phyloP scores from a whole-genome alignment of 2,797 vertebrate genomes.

The Acrocephalus scirpaceus region DNA sequence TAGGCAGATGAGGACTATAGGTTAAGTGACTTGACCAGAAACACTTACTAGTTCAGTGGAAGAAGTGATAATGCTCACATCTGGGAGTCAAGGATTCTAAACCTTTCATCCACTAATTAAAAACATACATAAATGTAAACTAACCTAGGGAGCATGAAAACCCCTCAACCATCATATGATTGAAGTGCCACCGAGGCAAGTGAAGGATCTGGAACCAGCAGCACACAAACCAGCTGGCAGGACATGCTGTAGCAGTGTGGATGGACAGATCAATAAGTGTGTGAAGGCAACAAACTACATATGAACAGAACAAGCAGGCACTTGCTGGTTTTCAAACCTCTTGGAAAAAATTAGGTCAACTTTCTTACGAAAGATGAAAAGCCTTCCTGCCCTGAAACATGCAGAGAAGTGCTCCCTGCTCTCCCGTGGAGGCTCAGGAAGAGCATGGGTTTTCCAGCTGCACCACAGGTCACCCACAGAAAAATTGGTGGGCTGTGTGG shows the following conservation, averaged over 20 bases:
- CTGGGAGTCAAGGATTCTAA: not conserved
- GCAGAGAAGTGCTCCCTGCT: not conserved
- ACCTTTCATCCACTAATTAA: not conserved
- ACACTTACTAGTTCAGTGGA: not conserved
- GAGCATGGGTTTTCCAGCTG: not conserved
- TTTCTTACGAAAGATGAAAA: not conserved
- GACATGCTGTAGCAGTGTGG: not conserved
- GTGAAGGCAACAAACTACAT: not conserved
- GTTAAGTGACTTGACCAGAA: constrained; percentile 39
- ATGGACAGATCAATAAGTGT: not conserved
- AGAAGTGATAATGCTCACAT: not conserved
- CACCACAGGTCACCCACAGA: not conserved
- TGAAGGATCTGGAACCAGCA: not conserved
- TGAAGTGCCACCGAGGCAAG: not conserved
- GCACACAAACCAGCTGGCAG: not conserved
- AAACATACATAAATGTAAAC: not conserved
- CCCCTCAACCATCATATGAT: accelerated
- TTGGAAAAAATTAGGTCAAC: not conserved
- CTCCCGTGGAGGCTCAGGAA: not conserved
- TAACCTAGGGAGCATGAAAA: not conserved
- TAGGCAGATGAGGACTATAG: not conserved
- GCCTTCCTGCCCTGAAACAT: not conserved
- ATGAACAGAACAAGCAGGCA: accelerated
- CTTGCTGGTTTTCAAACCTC: not conserved
- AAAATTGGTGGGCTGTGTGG: not conserved